Conservation (phyloP, 35 echinoderm and acorn worm species). For the Lytechinus pictus region DNA sequence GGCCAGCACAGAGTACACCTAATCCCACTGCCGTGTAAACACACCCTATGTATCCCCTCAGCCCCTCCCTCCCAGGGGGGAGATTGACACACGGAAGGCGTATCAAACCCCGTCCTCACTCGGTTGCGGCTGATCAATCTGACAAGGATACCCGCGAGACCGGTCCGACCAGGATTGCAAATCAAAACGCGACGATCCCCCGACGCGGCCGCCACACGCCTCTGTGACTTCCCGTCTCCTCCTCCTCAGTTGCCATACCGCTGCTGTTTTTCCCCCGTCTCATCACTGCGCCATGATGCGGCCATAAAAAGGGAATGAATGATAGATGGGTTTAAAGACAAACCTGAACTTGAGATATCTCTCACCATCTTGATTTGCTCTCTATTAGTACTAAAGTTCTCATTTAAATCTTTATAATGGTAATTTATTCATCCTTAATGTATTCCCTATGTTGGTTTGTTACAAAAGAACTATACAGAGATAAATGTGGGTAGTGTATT, state of each 20-base stretch:
- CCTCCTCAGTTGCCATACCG: neutral
- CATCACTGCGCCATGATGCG: neutral
- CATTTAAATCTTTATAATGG: no score
- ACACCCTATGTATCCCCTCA: neutral
- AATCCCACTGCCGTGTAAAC: slow-evolving; percentile 12
- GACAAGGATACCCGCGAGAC: slow-evolving; percentile 47
- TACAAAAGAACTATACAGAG: no score
- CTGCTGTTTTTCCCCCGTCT: neutral
- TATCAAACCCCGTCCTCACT: slow-evolving; percentile 53
- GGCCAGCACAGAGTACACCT: neutral
- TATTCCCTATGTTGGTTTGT: no score
- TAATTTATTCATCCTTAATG: no score
- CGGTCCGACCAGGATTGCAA: slow-evolving; percentile 46
- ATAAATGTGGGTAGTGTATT: no score
- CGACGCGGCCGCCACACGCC: slow-evolving; percentile 15
- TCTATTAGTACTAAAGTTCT: neutral
- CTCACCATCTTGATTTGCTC: neutral
- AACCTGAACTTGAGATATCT: neutral
- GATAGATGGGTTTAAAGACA: neutral
- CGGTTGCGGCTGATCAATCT: slow-evolving; percentile 50
- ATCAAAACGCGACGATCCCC: slow-evolving; percentile 59
- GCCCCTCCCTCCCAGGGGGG: slow-evolving; percentile 21
- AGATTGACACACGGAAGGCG: slow-evolving; percentile 34
- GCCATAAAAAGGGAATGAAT: slow-evolving; percentile 34
- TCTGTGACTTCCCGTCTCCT: neutral